These are phyloP conservation scores for Halichoerus grypus DNA, from an alignment of 2,113 vertebrate species.

Conservation along the genomic window DNA sequence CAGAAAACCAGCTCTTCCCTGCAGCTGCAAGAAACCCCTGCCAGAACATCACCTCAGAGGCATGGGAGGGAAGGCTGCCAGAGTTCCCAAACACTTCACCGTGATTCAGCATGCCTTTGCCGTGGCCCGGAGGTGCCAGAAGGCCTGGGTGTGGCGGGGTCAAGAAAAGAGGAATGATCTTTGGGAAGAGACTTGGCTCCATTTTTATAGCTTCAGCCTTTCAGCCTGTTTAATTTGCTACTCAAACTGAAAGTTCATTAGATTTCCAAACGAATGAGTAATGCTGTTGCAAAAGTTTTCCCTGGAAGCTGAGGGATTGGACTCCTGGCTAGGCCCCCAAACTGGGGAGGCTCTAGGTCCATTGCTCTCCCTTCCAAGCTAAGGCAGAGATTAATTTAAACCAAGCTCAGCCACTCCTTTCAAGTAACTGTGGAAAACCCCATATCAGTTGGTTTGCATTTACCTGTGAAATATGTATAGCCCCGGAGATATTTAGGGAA, in stretches of 20 bases:
- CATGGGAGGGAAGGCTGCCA: not conserved
- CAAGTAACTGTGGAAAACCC: not conserved
- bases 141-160: not conserved
- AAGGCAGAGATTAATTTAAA: not conserved
- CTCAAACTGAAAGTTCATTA: not conserved
- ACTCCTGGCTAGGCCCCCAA: not conserved
- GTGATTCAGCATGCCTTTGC: not conserved
- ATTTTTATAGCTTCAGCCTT: not conserved
- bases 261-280: not conserved
- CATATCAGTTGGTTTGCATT: not conserved
- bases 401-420: not conserved
- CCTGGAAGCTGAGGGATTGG: not conserved
- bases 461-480: not conserved
- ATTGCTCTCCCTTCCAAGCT: not conserved
- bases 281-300: not conserved
- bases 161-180: not conserved
- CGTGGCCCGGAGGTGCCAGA: not conserved
- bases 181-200: not conserved
- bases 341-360: not conserved
- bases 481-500: not conserved
- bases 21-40: not conserved
- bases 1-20: conserved; percentile 36
- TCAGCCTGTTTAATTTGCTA: not conserved
- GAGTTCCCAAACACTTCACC: not conserved
- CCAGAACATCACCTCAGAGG: not conserved